Percentiles rank a stretch among this genome's conserved stretches.
These are phyloP conservation scores for Chelonia mydas DNA, from an alignment of 2,797 vertebrate species.

Conservation along the genomic window DNA sequence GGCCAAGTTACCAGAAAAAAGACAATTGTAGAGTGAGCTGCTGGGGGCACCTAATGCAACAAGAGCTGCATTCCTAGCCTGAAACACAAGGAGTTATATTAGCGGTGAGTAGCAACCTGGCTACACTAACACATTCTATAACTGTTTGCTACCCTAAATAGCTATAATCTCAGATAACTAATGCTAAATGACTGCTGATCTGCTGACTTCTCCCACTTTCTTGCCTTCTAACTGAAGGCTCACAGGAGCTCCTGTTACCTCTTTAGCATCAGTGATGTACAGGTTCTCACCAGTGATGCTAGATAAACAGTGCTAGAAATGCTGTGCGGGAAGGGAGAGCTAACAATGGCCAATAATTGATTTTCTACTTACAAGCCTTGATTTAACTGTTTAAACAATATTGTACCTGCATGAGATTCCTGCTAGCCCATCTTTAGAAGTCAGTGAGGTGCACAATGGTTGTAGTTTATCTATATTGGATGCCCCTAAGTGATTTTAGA, in stretches of 20 bases:
- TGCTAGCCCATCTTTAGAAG: background rate
- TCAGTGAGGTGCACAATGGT: background rate
- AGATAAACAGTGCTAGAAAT: background rate
- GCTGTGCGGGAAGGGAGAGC: background rate
- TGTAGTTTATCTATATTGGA: constrained; percentile 23
- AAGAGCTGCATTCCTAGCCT: background rate
- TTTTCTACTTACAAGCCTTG: background rate
- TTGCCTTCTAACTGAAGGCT: background rate
- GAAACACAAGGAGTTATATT: background rate
- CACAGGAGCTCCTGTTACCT: background rate
- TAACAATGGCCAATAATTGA: background rate
- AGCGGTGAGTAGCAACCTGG: background rate
- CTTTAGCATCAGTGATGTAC: background rate
- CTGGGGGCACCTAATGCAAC: too few species aligned
- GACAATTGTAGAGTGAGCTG: background rate
- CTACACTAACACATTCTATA: background rate
- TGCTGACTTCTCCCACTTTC: background rate
- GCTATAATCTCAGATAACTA: background rate
- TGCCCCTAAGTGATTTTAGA: constrained; percentile 36
- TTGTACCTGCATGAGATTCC: background rate
- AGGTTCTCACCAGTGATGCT: background rate
- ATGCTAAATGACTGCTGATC: background rate
- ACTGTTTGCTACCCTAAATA: background rate
- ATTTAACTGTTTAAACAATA: background rate
- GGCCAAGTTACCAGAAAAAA: background rate